Conservation (phyloP, 2,888 invertebrate species). For the Troides oblongomaculatus region DNA sequence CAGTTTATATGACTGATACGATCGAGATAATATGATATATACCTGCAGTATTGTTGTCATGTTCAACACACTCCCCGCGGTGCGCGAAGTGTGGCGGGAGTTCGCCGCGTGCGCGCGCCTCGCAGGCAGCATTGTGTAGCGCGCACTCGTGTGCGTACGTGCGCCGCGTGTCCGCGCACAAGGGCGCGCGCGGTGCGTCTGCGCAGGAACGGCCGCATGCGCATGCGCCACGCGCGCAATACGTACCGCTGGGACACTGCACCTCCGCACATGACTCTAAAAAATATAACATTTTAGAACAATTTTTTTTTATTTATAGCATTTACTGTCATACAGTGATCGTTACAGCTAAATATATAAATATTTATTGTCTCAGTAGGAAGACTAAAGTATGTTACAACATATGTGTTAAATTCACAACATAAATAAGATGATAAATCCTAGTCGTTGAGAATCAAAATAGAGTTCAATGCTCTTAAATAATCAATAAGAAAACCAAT, state of each 20-base stretch:
- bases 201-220: constrained; percentile 90
- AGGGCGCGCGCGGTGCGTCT: constrained; percentile 83
- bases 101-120: constrained; percentile 82
- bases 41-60: constrained; percentile 72
- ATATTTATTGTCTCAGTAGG: too few relatives aligned
- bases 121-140: constrained; percentile 87
- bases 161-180: constrained; percentile 87
- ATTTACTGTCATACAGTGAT: too few relatives aligned
- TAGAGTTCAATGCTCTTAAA: too few relatives aligned
- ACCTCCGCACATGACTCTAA: constrained; percentile 88
- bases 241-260: constrained; percentile 88
- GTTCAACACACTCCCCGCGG: constrained; percentile 88
- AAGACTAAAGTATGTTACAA: too few relatives aligned
- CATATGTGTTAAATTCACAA: too few relatives aligned
- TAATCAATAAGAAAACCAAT: too few relatives aligned
- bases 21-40: neutral
- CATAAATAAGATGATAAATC: too few relatives aligned
- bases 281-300: neutral
- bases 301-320: too few relatives aligned
- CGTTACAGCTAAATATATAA: too few relatives aligned
- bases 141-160: constrained; percentile 92
- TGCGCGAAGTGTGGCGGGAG: constrained; percentile 79
- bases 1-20: too few relatives aligned
- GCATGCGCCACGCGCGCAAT: constrained; percentile 91
- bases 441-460: too few relatives aligned